A percentile compares a stretch with the other conserved stretches of the same genome.
Evolutionary conservation across 1,140 invertebrate species (phyloP).

Genomic region (Zaprionus kolodkinae): DNA sequence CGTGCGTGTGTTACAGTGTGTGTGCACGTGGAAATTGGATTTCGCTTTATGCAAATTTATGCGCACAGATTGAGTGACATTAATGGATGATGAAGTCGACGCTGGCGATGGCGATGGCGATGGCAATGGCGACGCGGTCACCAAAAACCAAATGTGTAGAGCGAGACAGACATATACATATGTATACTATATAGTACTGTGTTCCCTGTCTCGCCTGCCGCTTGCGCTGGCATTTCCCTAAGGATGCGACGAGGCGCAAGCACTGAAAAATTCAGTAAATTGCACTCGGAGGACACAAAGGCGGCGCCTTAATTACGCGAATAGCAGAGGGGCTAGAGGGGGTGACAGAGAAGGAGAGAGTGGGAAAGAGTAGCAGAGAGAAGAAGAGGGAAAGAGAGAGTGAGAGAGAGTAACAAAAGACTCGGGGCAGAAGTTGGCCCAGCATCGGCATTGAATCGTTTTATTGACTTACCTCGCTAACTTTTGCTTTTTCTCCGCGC

Average conservation of each 20-base stretch:
- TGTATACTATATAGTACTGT: background rate
- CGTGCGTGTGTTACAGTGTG: constrained; percentile 2
- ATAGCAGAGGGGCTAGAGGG: background rate
- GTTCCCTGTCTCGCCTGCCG: background rate
- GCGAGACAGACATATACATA: background rate
- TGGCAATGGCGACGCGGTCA: background rate
- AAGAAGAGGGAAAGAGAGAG: no score
- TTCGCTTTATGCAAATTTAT: constrained; percentile 80
- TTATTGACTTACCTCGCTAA: constrained; percentile 31
- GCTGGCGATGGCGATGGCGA: background rate
- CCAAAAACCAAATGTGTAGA: background rate
- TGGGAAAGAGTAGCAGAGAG: no score
- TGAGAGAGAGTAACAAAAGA: background rate
- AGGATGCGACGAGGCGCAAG: constrained; percentile 37
- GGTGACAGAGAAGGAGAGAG: no score
- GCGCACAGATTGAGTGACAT: constrained; percentile 80
- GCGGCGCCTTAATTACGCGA: constrained; percentile 51
- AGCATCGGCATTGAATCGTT: constrained; percentile 33
- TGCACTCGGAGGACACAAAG: constrained; percentile 62
- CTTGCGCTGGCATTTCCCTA: background rate
- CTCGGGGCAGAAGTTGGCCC: background rate
- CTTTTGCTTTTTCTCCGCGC: constrained; percentile 30
- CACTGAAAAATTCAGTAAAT: constrained; percentile 54
- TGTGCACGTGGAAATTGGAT: constrained; percentile 68
- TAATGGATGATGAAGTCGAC: constrained; percentile 77